phyloP scores from a whole-genome alignment of 2,888 invertebrate species.

The Dysmachus trigonus region DNA sequence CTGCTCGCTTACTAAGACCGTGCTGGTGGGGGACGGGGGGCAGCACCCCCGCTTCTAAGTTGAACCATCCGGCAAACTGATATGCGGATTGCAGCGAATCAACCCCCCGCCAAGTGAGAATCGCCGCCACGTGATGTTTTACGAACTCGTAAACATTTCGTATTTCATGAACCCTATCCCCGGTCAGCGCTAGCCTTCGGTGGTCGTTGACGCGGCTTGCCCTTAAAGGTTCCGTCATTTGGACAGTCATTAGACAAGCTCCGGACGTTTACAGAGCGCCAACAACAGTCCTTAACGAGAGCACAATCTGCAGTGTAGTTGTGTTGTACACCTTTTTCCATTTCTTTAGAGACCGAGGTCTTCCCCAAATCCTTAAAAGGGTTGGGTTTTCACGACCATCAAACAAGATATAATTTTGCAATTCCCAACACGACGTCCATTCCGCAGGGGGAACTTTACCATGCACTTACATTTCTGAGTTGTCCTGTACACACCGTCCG shows the following conservation, averaged over 20 bases:
- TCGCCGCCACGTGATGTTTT: not conserved
- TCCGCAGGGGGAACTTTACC: constrained; percentile 1
- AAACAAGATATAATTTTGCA: constrained; percentile 18
- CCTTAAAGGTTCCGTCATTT: not conserved
- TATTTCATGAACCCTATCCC: not conserved
- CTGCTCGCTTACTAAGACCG: not conserved
- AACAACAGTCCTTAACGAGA: not conserved
- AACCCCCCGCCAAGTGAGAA: not conserved
- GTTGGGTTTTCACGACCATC: not conserved
- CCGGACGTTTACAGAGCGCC: not conserved
- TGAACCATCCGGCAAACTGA: not conserved
- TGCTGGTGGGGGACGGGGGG: too few relatives aligned
- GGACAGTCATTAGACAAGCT: not conserved
- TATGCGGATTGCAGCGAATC: not conserved
- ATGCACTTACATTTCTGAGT: constrained; percentile 3
- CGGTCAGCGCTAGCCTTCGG: not conserved
- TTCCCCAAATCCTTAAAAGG: not conserved
- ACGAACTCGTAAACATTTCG: constrained; percentile 14
- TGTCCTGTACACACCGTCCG: not conserved
- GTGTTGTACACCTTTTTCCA: not conserved
- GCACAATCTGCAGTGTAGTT: not conserved
- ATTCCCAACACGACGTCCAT: constrained; percentile 15
- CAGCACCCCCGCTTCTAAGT: not conserved
- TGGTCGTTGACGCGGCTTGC: not conserved
- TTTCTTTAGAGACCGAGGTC: not conserved